Conservation (phyloP, 2,888 invertebrate genomes). For the Charanyca ferruginea region DNA sequence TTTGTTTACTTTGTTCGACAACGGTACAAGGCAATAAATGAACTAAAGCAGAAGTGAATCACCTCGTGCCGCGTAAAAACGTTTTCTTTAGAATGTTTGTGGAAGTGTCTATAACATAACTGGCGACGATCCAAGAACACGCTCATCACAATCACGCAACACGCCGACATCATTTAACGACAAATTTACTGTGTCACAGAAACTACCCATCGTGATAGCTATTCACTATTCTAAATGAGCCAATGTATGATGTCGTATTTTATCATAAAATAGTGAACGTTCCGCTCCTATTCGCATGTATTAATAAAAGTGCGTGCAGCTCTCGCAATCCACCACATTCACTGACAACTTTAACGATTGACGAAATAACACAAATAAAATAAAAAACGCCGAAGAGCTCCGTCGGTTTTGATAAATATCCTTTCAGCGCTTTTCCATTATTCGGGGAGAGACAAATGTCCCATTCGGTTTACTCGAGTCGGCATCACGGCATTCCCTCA, state of each 20-base stretch:
- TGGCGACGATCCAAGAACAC: constrained; percentile 81
- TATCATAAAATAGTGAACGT: constrained; percentile 51
- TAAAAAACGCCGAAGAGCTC: constrained; percentile 72
- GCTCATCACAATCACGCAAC: constrained; percentile 82
- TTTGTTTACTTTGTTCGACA: constrained; percentile 74
- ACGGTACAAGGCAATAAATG: constrained; percentile 71
- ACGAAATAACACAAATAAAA: constrained; percentile 77
- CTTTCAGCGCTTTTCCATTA: constrained; percentile 85
- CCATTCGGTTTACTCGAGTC: constrained; percentile 72
- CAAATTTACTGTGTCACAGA: constrained; percentile 78
- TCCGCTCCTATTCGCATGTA: constrained; percentile 53
- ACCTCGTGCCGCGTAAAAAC: constrained; percentile 72
- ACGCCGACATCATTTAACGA: constrained; percentile 82
- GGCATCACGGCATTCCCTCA: constrained; percentile 85
- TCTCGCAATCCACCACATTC: constrained; percentile 56
- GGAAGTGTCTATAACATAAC: constrained; percentile 74
- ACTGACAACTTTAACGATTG: constrained; percentile 64
- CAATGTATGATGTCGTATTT: constrained; percentile 62
- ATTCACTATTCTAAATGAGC: constrained; percentile 69
- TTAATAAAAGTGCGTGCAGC: constrained; percentile 50
- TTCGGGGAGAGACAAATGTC: constrained; percentile 84
- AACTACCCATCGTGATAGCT: constrained; percentile 70
- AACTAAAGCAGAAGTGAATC: constrained; percentile 73
- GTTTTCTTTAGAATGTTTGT: constrained; percentile 75
- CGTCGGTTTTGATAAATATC: constrained; percentile 84